Percentiles rank a stretch among this genome's conserved stretches.
Evolutionary conservation across 2,797 vertebrate genomes (phyloP).

Genomic region (Urophycis tenuis): DNA sequence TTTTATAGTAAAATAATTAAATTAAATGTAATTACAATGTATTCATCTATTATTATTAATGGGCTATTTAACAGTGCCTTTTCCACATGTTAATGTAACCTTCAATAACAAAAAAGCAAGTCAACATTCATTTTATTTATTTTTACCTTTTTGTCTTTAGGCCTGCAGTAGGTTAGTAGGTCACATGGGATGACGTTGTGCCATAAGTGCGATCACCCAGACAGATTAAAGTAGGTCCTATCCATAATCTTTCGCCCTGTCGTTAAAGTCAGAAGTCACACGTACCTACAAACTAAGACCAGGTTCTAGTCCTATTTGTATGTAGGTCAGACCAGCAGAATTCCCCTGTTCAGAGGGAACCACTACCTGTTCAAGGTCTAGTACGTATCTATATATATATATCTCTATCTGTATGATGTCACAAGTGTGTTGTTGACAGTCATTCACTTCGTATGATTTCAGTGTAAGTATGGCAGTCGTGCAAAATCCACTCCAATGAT

Average conservation of each 20-base stretch:
- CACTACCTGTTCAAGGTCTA: conserved; percentile 30
- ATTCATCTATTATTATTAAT: neutral
- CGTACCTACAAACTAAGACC: conserved; percentile 56
- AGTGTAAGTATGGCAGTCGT: conserved; percentile 12
- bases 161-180: conserved; percentile 31
- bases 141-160: neutral
- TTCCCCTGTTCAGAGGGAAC: conserved; percentile 12
- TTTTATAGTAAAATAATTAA: no score
- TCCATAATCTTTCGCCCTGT: conserved; percentile 58
- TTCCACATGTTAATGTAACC: neutral
- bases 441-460: conserved; percentile 19
- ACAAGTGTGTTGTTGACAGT: conserved; percentile 8
- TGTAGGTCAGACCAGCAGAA: conserved; percentile 64
- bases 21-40: no score
- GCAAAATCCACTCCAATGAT: neutral
- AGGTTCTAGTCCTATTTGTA: conserved; percentile 51
- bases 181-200: conserved; percentile 14
- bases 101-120: neutral
- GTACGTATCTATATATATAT: no score
- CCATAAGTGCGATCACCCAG: conserved; percentile 30
- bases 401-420: conserved; percentile 48
- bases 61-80: neutral
- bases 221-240: conserved; percentile 56
- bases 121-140: neutral
- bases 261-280: conserved; percentile 31